Evolutionary conservation across 2,888 invertebrate genomes (phyloP).

Genomic region (Drosophila subsilvestris): DNA sequence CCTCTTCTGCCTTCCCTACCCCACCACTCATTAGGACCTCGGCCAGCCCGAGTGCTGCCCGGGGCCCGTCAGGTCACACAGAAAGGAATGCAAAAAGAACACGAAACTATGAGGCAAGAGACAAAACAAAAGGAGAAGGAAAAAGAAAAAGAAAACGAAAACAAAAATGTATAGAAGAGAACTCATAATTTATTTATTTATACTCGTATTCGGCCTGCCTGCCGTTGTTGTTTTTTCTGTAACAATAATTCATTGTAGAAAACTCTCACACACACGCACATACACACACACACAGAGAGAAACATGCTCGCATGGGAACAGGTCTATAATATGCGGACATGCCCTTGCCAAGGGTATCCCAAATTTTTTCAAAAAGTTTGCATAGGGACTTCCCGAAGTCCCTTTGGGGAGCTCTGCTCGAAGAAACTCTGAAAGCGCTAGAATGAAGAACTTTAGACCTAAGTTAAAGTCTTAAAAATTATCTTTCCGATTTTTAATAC

Average conservation of each 20-base stretch:
- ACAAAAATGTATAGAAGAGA: slow-evolving; percentile 53
- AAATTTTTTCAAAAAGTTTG: neutral
- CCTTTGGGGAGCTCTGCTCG: neutral
- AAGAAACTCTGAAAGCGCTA: neutral
- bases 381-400: neutral
- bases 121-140: slow-evolving; percentile 38
- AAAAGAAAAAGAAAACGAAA: slow-evolving; percentile 33
- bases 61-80: slow-evolving; percentile 46
- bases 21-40: slow-evolving; percentile 3
- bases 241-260: slow-evolving; percentile 75
- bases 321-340: slow-evolving; percentile 25
- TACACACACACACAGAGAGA: slow-evolving; percentile 23
- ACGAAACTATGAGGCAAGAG: slow-evolving; percentile 38
- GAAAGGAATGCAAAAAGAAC: slow-evolving; percentile 56
- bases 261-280: slow-evolving; percentile 38
- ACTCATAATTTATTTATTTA: slow-evolving; percentile 79
- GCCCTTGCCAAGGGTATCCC: slow-evolving; percentile 36
- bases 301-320: slow-evolving; percentile 25
- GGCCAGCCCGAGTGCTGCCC: slow-evolving; percentile 29
- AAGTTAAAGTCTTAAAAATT: neutral
- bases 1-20: neutral
- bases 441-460: neutral
- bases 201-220: slow-evolving; percentile 46
- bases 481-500: no score
- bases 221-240: slow-evolving; percentile 61